Evolutionary conservation across 2,888 invertebrate species (phyloP).

Genomic region (Marasmarcha lunaedactyla): DNA sequence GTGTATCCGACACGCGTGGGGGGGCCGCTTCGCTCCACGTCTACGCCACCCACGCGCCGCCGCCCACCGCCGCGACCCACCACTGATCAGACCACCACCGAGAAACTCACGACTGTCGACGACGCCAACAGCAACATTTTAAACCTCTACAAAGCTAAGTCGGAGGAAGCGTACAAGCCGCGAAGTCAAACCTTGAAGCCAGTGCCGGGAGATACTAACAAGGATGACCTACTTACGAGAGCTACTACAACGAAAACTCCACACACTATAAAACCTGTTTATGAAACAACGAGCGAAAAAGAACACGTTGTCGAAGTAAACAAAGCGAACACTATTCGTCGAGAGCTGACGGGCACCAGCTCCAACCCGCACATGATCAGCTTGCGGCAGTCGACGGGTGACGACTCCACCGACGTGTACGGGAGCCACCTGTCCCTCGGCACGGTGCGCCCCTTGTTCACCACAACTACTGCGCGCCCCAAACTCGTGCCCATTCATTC

Average conservation of each 20-base stretch:
- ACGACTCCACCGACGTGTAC: slow-evolving; percentile 77
- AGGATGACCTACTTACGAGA: slow-evolving; percentile 47
- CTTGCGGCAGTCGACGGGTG: slow-evolving; percentile 71
- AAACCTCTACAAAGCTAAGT: slow-evolving; percentile 41
- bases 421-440: slow-evolving; percentile 74
- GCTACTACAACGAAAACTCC: slow-evolving; percentile 50
- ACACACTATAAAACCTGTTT: slow-evolving; percentile 61
- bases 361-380: slow-evolving; percentile 67
- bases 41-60: slow-evolving; percentile 73
- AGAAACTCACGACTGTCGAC: slow-evolving; percentile 21
- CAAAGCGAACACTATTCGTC: slow-evolving; percentile 71
- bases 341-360: slow-evolving; percentile 72
- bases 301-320: slow-evolving; percentile 39
- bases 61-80: slow-evolving; percentile 39
- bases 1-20: slow-evolving; percentile 66
- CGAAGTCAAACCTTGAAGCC: slow-evolving; percentile 49
- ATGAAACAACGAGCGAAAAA: slow-evolving; percentile 57
- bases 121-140: slow-evolving; percentile 45
- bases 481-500: slow-evolving; percentile 66
- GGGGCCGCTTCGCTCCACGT: slow-evolving; percentile 68
- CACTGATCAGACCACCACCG: slow-evolving; percentile 32
- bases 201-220: slow-evolving; percentile 27
- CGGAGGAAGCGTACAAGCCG: slow-evolving; percentile 30
- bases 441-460: slow-evolving; percentile 75
- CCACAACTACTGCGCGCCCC: slow-evolving; percentile 72